Percentiles rank a stretch among this genome's conserved stretches.
phyloP scores from a whole-genome alignment of 1,140 invertebrate genomes.

The Xylocopa sonorina region DNA sequence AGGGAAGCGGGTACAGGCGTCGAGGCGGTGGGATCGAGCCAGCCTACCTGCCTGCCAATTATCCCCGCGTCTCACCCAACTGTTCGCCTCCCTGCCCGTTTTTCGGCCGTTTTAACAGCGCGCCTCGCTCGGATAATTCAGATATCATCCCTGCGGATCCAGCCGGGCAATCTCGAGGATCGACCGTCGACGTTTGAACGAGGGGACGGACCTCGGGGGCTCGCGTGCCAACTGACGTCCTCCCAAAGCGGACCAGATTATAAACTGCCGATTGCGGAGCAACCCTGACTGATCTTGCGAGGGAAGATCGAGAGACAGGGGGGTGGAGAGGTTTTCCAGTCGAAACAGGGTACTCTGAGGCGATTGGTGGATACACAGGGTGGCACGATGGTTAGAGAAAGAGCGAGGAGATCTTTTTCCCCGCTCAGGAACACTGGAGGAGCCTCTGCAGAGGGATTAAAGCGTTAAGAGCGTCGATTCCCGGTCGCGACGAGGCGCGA shows the following conservation, averaged over 20 bases:
- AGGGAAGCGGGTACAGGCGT: slow-evolving; percentile 29
- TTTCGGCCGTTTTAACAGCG: slow-evolving; percentile 55
- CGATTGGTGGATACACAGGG: neutral
- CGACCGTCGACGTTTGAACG: slow-evolving; percentile 51
- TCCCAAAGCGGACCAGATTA: slow-evolving; percentile 65
- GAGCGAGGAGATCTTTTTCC: slow-evolving; percentile 24
- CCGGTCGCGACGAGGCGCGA: slow-evolving; percentile 60
- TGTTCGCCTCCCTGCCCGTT: slow-evolving; percentile 50
- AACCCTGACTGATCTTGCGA: neutral
- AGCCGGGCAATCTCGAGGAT: slow-evolving; percentile 56
- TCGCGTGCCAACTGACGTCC: slow-evolving; percentile 75
- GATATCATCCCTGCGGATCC: slow-evolving; percentile 72
- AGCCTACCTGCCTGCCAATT: slow-evolving; percentile 73
- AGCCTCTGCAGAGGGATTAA: slow-evolving; percentile 57
- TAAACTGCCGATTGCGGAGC: slow-evolving; percentile 61
- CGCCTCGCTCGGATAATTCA: slow-evolving; percentile 68
- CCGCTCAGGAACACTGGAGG: slow-evolving; percentile 30
- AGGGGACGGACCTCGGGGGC: slow-evolving; percentile 60
- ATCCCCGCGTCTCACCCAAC: slow-evolving; percentile 71
- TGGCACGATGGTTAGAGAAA: neutral
- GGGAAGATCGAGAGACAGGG: neutral
- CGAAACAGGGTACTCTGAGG: slow-evolving; percentile 11
- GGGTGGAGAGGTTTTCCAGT: slow-evolving; percentile 6
- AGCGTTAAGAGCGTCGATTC: slow-evolving; percentile 65
- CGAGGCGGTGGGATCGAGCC: slow-evolving; percentile 12